Percentiles rank a stretch among this genome's conserved stretches.
phyloP scores from a whole-genome alignment of 2,888 invertebrate species.

The Hypomecis atomaria region DNA sequence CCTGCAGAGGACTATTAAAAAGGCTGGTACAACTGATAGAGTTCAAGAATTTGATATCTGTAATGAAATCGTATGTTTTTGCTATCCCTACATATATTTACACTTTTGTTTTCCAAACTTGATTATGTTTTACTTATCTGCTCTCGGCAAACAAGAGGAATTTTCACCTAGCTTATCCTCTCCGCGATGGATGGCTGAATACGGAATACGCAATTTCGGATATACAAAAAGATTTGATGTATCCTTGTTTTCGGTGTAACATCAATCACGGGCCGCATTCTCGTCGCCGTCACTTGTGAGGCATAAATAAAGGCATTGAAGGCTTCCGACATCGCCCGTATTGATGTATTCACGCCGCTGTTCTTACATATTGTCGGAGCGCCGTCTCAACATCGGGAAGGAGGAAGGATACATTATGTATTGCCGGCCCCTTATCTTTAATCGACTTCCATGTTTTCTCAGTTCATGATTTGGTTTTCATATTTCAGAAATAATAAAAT shows the following conservation, averaged over 20 bases:
- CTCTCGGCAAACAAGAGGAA: slow-evolving; percentile 23
- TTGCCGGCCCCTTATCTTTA: slow-evolving; percentile 37
- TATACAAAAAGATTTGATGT: slow-evolving; percentile 68
- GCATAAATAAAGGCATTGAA: slow-evolving; percentile 72
- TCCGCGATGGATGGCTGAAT: slow-evolving; percentile 48
- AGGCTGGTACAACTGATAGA: no score
- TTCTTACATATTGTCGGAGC: slow-evolving; percentile 64
- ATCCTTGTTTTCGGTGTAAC: slow-evolving; percentile 65
- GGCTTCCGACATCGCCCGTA: slow-evolving; percentile 64
- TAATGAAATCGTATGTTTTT: neutral
- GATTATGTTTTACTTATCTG: slow-evolving; percentile 37
- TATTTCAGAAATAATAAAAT: no score
- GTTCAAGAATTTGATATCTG: no score
- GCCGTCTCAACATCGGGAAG: slow-evolving; percentile 52
- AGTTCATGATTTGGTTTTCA: neutral
- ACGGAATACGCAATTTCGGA: slow-evolving; percentile 53
- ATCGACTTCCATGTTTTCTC: slow-evolving; percentile 12
- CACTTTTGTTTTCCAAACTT: slow-evolving; percentile 10
- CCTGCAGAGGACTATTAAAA: no score
- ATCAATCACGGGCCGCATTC: slow-evolving; percentile 72
- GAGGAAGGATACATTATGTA: slow-evolving; percentile 44
- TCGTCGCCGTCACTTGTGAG: slow-evolving; percentile 65
- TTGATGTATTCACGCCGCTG: slow-evolving; percentile 72
- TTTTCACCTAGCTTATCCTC: slow-evolving; percentile 41
- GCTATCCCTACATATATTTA: neutral